These are phyloP conservation scores for Serranus cabrilla DNA, from an alignment of 2,797 vertebrate genomes.

Conservation along the genomic window DNA sequence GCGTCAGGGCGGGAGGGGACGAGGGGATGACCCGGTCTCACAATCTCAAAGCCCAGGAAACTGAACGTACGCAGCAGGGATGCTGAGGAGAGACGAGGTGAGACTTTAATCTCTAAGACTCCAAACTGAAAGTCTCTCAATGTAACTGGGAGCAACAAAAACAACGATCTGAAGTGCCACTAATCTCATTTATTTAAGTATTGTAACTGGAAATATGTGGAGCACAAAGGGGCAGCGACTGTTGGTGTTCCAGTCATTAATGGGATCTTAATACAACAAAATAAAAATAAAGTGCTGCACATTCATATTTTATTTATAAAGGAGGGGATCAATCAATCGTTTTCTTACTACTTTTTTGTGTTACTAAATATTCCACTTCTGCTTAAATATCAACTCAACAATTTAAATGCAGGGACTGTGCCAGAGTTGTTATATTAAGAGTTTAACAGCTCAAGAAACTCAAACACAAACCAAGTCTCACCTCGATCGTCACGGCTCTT, in stretches of 20 bases:
- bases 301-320: too few relatives aligned
- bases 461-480: conserved; percentile 60
- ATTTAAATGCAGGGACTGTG: background rate
- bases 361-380: background rate
- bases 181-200: background rate
- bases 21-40: conserved; percentile 99
- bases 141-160: too few relatives aligned
- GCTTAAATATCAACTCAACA: background rate
- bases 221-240: background rate
- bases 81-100: conserved; percentile 79
- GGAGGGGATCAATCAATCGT: too few relatives aligned
- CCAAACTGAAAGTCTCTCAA: too few relatives aligned
- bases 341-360: background rate
- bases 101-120: background rate
- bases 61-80: conserved; percentile 96
- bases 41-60: conserved; percentile 99
- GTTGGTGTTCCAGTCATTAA: background rate
- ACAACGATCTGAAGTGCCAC: background rate
- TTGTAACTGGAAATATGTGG: background rate
- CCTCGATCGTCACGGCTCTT: conserved; percentile 97
- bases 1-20: conserved; percentile 97
- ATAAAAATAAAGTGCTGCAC: too few relatives aligned
- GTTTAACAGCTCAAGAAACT: background rate
- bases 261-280: too few relatives aligned
- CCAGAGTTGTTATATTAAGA: background rate